These are phyloP conservation scores for Drosophila rellima DNA, from an alignment of 2,888 invertebrate genomes.

Conservation along the genomic window DNA sequence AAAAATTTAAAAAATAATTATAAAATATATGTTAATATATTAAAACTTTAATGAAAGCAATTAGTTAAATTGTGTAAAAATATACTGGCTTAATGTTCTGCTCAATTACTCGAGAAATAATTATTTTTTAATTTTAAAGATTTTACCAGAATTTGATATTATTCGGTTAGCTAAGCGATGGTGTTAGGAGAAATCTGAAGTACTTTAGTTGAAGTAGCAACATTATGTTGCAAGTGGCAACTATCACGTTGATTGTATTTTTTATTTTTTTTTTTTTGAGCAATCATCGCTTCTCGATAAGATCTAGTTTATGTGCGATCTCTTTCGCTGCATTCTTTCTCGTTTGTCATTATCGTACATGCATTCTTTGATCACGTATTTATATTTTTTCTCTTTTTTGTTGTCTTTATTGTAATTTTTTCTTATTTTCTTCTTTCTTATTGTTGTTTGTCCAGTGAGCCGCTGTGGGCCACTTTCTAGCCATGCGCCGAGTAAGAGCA, in stretches of 20 bases:
- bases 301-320: conserved; percentile 48
- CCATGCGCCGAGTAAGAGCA: conserved; percentile 8
- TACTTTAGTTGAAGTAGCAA: conserved; percentile 18
- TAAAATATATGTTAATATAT: too few relatives aligned
- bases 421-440: background rate
- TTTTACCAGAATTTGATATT: background rate
- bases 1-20: too few relatives aligned
- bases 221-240: conserved; percentile 35
- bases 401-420: background rate
- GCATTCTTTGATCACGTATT: conserved; percentile 38
- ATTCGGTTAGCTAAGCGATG: background rate
- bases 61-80: too few relatives aligned
- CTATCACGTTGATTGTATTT: conserved; percentile 24
- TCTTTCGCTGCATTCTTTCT: conserved; percentile 33
- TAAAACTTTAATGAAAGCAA: too few relatives aligned
- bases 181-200: conserved; percentile 5
- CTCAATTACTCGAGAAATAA: background rate
- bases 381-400: conserved; percentile 2
- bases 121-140: background rate
- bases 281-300: conserved; percentile 29
- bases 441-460: conserved; percentile 21
- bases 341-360: conserved; percentile 38
- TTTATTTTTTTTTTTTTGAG: background rate
- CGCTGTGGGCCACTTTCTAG: conserved; percentile 50
- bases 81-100: background rate